Conservation (phyloP, 2,113 vertebrate species). For the Ophiodon elongatus region DNA sequence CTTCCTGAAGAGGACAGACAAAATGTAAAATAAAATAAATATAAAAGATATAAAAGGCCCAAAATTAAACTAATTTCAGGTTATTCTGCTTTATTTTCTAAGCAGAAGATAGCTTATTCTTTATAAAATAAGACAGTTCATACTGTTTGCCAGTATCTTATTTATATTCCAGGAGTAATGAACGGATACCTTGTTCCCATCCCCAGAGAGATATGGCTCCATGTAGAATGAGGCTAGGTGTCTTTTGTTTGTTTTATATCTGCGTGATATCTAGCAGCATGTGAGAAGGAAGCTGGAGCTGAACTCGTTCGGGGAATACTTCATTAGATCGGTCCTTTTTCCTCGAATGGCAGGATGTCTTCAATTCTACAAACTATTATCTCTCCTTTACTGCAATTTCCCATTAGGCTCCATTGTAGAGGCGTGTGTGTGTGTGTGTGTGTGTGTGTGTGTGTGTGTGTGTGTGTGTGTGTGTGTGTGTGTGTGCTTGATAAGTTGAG, state of each 20-base stretch:
- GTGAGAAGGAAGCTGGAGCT: conserved; percentile 26
- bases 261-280: conserved; percentile 34
- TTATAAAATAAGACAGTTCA: background rate
- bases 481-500: conserved; percentile 19
- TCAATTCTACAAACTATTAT: conserved; percentile 57
- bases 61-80: background rate
- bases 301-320: conserved; percentile 35
- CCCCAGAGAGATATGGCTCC: background rate
- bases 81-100: background rate
- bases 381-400: conserved; percentile 24
- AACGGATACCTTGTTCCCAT: background rate
- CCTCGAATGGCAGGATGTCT: conserved; percentile 49
- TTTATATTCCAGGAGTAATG: conserved; percentile 32
- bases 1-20: background rate
- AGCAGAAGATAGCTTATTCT: background rate
- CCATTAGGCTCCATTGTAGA: background rate
- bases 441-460: background rate
- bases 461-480: background rate
- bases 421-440: conserved; percentile 12
- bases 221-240: background rate
- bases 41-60: background rate
- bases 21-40: background rate
- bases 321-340: conserved; percentile 64
- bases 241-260: conserved; percentile 50
- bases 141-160: background rate